Percentiles rank a stretch among this genome's conserved stretches.
Conservation (phyloP, 2,113 vertebrate genomes). For the Planiliza haematocheilus region DNA sequence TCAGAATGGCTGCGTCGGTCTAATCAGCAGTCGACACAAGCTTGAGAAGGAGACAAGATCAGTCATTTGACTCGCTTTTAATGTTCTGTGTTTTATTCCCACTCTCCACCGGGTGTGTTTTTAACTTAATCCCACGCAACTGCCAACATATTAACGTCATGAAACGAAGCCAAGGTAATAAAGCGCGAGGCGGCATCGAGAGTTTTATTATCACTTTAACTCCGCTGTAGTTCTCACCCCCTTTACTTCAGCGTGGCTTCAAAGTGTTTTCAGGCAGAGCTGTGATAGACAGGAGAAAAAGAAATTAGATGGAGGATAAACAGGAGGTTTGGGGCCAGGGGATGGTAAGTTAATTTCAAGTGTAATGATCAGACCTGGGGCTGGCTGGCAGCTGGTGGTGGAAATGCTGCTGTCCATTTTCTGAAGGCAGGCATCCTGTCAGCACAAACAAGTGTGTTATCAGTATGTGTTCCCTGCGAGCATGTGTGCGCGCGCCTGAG, state of each 20-base stretch:
- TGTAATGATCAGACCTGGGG: conserved; percentile 45
- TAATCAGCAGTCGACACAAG: conserved; percentile 70
- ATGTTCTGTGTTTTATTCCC: conserved; percentile 47
- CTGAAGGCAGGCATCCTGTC: conserved; percentile 34
- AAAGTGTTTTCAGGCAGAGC: conserved; percentile 17
- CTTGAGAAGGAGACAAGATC: conserved; percentile 47
- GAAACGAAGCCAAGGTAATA: conserved; percentile 24
- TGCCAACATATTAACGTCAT: conserved; percentile 40
- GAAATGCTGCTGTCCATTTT: conserved; percentile 46
- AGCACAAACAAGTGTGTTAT: conserved; percentile 19
- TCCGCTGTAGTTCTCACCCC: conserved; percentile 10
- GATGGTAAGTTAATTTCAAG: conserved; percentile 50
- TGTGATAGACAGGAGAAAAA: conserved; percentile 16
- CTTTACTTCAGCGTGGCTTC: conserved; percentile 20
- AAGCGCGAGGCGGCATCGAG: neutral
- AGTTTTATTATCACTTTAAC: conserved; percentile 45
- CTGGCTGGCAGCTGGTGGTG: conserved; percentile 14
- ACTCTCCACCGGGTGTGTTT: conserved; percentile 4
- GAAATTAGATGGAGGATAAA: conserved; percentile 55
- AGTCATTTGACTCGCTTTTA: conserved; percentile 56
- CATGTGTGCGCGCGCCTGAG: conserved; percentile 24
- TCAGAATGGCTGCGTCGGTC: conserved; percentile 45
- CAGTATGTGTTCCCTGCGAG: conserved; percentile 20
- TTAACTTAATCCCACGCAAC: neutral
- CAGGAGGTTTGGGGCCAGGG: conserved; percentile 30